Conservation (phyloP, 2,797 vertebrate genomes). For the Mus spretus region DNA sequence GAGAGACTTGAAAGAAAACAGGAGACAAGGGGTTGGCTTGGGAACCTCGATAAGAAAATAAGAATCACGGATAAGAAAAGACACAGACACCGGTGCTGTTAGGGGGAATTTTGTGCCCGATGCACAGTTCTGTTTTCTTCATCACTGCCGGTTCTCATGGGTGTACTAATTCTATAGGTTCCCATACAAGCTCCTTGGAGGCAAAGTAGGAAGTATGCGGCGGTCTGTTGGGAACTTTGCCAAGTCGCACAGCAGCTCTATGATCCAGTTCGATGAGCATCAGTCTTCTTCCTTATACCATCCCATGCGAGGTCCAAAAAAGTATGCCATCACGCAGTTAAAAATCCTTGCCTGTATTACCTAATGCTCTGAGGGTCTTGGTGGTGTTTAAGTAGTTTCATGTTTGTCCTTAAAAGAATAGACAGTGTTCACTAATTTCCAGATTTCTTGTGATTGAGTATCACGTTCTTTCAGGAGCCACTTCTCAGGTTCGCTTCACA, state of each 20-base stretch:
- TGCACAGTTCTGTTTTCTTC: not conserved
- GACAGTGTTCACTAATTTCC: slow-evolving; percentile 58
- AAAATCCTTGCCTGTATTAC: slow-evolving; percentile 34
- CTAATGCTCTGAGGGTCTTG: slow-evolving; percentile 34
- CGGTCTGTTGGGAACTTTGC: not conserved
- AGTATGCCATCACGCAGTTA: not conserved
- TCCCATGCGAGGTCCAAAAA: not conserved
- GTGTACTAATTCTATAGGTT: not conserved
- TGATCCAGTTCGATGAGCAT: not conserved
- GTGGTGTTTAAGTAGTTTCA: slow-evolving; percentile 66
- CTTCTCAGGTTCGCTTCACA: slow-evolving; percentile 71
- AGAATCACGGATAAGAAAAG: not conserved
- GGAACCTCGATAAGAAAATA: not conserved
- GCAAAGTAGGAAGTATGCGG: not conserved
- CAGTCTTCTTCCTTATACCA: not conserved
- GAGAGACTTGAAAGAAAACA: slow-evolving; percentile 26
- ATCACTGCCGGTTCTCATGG: not conserved
- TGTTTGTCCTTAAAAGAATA: slow-evolving; percentile 75
- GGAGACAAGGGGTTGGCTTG: not conserved
- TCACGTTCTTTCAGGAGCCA: slow-evolving; percentile 56
- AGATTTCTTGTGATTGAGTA: slow-evolving; percentile 72
- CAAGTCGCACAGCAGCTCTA: not conserved
- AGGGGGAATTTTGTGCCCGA: not conserved
- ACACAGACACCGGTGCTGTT: fast-evolving
- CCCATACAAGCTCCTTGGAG: slow-evolving; percentile 28